Conservation (phyloP, 2,113 vertebrate species). For the Peromyscus leucopus region DNA sequence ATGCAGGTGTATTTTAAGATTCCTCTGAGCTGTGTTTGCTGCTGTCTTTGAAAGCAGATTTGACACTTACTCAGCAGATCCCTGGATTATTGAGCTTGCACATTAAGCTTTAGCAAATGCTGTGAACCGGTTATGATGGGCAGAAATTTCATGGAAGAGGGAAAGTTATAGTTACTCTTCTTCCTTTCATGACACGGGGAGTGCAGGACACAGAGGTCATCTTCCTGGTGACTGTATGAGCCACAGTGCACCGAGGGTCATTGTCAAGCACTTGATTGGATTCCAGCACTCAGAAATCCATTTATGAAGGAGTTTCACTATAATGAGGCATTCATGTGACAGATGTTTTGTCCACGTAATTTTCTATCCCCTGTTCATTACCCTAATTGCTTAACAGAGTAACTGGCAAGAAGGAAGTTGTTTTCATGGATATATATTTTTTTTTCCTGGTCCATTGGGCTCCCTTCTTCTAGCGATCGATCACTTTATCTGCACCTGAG, state of each 20-base stretch:
- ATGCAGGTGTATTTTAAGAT: slow-evolving; percentile 53
- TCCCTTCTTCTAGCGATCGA: not conserved
- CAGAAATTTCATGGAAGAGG: slow-evolving; percentile 41
- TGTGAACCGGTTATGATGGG: slow-evolving; percentile 14
- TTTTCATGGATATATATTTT: not conserved
- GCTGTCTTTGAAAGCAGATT: slow-evolving; percentile 76
- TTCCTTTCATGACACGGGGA: not conserved
- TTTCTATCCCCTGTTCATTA: not conserved
- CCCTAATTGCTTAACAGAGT: not conserved
- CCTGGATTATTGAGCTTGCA: slow-evolving; percentile 75
- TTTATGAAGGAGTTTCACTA: slow-evolving; percentile 35
- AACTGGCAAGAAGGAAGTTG: slow-evolving; percentile 7
- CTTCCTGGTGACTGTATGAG: not conserved
- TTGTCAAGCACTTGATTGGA: not conserved
- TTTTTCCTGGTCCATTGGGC: not conserved
- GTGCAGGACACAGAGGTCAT: not conserved
- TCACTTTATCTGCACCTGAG: not conserved
- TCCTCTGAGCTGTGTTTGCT: slow-evolving; percentile 54
- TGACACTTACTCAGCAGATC: slow-evolving; percentile 74
- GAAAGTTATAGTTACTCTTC: not conserved
- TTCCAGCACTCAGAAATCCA: not conserved
- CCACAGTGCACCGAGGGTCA: not conserved
- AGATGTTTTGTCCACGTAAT: not conserved
- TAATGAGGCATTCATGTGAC: slow-evolving; percentile 3
- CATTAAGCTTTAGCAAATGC: slow-evolving; percentile 72